A percentile compares a stretch with the other conserved stretches of the same genome.
Evolutionary conservation across 2,113 vertebrate genomes (phyloP).

Genomic region (Micronisus gabar): DNA sequence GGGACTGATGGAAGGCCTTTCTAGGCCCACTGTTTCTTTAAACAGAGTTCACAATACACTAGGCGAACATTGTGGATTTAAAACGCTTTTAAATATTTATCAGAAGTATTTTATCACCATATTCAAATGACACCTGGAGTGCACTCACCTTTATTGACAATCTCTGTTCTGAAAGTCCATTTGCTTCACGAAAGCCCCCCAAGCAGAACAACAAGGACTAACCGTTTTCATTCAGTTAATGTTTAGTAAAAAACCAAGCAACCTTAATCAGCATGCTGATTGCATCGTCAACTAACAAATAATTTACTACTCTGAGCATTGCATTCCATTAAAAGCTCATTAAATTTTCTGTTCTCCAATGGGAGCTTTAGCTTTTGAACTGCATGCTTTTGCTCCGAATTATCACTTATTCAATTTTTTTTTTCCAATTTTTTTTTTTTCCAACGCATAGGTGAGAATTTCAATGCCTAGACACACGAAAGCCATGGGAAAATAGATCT

Average conservation of each 20-base stretch:
- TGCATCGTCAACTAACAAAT: constrained; percentile 85
- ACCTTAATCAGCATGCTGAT: constrained; percentile 86
- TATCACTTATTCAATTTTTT: constrained; percentile 52
- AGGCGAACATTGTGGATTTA: constrained; percentile 61
- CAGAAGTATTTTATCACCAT: constrained; percentile 72
- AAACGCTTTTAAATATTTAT: constrained; percentile 81
- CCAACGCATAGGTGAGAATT: constrained; percentile 33
- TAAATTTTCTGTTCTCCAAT: constrained; percentile 85
- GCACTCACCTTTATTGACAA: constrained; percentile 82
- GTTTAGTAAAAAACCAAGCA: constrained; percentile 79
- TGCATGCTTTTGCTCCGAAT: constrained; percentile 69
- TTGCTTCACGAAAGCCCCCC: constrained; percentile 72
- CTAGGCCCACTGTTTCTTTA: constrained; percentile 71
- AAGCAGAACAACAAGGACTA: constrained; percentile 74
- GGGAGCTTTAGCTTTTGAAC: constrained; percentile 79
- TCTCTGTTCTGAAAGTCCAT: constrained; percentile 75
- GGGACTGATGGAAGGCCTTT: constrained; percentile 48
- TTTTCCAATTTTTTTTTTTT: too few relatives aligned
- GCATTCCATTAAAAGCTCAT: constrained; percentile 86
- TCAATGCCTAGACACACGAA: background rate
- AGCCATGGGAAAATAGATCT: background rate
- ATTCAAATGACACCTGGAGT: constrained; percentile 77
- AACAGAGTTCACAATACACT: constrained; percentile 57
- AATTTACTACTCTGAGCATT: constrained; percentile 76
- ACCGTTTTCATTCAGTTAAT: constrained; percentile 78